phyloP scores from a whole-genome alignment of 1,140 invertebrate species.

The Bacillus rossius region DNA sequence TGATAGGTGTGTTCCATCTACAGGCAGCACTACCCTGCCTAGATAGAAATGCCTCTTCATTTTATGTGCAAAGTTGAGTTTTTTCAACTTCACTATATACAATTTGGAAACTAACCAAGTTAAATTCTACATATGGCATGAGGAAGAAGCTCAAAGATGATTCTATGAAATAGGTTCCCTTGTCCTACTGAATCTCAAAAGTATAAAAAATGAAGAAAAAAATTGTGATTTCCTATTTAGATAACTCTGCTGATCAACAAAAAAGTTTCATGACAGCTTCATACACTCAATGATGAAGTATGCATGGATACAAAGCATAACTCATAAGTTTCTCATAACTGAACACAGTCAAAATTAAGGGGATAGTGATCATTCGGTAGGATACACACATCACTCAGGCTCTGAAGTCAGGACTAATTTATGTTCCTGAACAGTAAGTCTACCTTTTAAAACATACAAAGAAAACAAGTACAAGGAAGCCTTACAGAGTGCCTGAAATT shows the following conservation, averaged over 20 bases:
- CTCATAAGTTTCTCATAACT: conserved; percentile 32
- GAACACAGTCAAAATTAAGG: conserved; percentile 34
- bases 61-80: conserved; percentile 33
- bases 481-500: conserved; percentile 28
- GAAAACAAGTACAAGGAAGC: conserved; percentile 29
- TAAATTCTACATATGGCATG: conserved; percentile 42
- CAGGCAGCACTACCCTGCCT: background rate
- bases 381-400: conserved; percentile 15
- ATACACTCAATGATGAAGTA: conserved; percentile 14
- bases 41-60: conserved; percentile 1
- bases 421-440: conserved; percentile 10
- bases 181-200: too few species aligned
- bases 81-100: conserved; percentile 43
- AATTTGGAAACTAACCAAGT: conserved; percentile 29
- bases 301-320: conserved; percentile 25
- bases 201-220: conserved; percentile 3
- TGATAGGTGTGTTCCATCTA: background rate
- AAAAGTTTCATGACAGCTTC: conserved; percentile 6
- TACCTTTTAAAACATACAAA: conserved; percentile 27
- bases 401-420: too few species aligned
- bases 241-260: conserved; percentile 22
- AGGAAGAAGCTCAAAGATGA: conserved; percentile 38
- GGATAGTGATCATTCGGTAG: conserved; percentile 28
- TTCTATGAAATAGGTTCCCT: conserved; percentile 37
- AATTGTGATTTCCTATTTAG: background rate